A percentile compares a stretch with the other conserved stretches of the same genome.
These are phyloP conservation scores for Rissa tridactyla DNA, from an alignment of 2,113 vertebrate species.

Conservation along the genomic window DNA sequence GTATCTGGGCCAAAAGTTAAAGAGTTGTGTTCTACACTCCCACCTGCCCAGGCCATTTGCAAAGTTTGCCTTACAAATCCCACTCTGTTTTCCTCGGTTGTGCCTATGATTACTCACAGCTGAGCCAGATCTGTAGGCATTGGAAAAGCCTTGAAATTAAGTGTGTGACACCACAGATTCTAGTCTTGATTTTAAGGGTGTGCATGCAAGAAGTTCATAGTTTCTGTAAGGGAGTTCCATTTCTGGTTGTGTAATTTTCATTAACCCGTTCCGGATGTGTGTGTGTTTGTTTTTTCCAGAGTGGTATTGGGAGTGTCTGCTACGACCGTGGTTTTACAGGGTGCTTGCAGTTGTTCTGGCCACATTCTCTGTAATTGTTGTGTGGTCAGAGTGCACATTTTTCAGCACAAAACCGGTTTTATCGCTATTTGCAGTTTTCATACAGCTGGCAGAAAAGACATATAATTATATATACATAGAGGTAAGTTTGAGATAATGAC, in stretches of 20 bases:
- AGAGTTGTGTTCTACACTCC: neutral
- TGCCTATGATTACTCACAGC: neutral
- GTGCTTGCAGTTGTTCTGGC: slow-evolving; percentile 84
- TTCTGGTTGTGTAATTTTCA: neutral
- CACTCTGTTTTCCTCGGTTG: neutral
- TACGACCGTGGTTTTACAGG: slow-evolving; percentile 82
- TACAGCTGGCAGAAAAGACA: slow-evolving; percentile 87
- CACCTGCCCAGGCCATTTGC: accelerated
- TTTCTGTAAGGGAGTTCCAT: neutral
- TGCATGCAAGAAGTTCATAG: neutral
- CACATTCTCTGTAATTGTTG: slow-evolving; percentile 85
- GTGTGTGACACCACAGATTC: neutral
- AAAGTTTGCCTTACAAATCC: neutral
- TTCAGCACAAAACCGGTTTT: slow-evolving; percentile 90
- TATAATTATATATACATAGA: slow-evolving; percentile 93
- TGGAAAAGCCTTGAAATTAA: neutral
- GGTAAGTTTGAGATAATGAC: slow-evolving; percentile 68
- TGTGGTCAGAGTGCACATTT: slow-evolving; percentile 97
- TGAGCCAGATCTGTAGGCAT: neutral
- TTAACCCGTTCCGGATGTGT: neutral
- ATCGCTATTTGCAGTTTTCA: slow-evolving; percentile 90
- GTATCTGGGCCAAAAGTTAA: neutral
- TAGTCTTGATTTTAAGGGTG: neutral
- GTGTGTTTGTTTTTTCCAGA: slow-evolving; percentile 71
- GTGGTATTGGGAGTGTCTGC: slow-evolving; percentile 95